Conservation (phyloP, 2,797 vertebrate genomes). For the Ispidina picta region DNA sequence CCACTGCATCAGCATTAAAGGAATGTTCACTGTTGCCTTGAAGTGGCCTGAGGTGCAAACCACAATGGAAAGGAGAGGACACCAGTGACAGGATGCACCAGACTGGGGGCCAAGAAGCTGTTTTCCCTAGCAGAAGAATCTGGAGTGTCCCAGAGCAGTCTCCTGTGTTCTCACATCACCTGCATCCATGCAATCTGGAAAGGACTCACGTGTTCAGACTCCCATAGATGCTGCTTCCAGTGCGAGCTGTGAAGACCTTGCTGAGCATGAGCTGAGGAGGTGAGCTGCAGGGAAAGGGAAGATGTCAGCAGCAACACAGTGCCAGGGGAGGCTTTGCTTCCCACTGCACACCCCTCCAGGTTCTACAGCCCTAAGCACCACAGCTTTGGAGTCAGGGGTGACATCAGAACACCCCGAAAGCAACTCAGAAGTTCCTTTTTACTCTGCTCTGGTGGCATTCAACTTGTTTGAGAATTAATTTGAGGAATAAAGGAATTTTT, state of each 20-base stretch:
- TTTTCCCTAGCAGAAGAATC: neutral
- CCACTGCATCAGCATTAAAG: neutral
- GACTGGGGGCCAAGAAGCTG: neutral
- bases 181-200: neutral
- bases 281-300: conserved; percentile 79
- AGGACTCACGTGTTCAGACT: conserved; percentile 95
- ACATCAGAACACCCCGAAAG: neutral
- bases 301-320: neutral
- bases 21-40: neutral
- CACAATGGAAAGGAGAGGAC: neutral
- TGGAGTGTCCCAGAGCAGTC: neutral
- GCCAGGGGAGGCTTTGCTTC: neutral
- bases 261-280: conserved; percentile 98
- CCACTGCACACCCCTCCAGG: neutral
- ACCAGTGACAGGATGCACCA: neutral
- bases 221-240: conserved; percentile 94
- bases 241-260: conserved; percentile 97
- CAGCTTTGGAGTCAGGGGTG: neutral
- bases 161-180: neutral
- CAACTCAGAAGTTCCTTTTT: neutral
- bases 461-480: neutral
- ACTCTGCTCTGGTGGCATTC: neutral
- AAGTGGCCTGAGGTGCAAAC: neutral
- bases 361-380: neutral
- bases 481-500: neutral